Conservation (phyloP, 1,140 invertebrate genomes). For the Littorina saxatilis region DNA sequence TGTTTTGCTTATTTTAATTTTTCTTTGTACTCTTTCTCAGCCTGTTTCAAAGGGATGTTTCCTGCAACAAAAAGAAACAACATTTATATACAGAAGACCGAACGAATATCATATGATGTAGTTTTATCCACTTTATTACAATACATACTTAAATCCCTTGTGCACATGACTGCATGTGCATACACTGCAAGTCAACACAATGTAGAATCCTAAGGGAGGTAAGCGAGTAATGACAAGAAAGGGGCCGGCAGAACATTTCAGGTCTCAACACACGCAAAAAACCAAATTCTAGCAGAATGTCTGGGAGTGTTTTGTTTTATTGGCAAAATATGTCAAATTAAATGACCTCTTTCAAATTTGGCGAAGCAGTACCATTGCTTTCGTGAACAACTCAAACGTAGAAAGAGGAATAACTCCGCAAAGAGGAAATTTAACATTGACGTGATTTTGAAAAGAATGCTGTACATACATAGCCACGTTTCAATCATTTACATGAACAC, state of each 20-base stretch:
- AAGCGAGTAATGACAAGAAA: background rate
- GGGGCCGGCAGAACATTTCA: background rate
- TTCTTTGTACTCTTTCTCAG: constrained; percentile 52
- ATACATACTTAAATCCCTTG: background rate
- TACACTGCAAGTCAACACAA: background rate
- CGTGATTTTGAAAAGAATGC: too few species aligned
- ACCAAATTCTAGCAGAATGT: too few species aligned
- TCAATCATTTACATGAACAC: too few species aligned
- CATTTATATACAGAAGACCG: background rate
- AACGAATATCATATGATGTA: background rate
- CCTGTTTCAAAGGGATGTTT: constrained; percentile 60
- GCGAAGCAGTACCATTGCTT: too few species aligned
- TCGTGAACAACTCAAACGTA: background rate
- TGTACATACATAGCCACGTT: too few species aligned
- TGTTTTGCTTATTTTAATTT: constrained; percentile 11
- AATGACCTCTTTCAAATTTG: too few species aligned
- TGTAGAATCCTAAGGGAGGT: background rate
- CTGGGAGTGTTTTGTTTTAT: too few species aligned
- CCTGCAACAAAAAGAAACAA: constrained; percentile 49
- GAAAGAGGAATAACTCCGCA: background rate
- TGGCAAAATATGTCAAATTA: too few species aligned
- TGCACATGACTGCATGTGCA: background rate
- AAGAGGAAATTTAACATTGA: too few species aligned
- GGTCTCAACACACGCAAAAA: too few species aligned
- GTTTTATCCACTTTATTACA: too few species aligned